Evolutionary conservation across 2,888 invertebrate genomes (phyloP), one percentile per base, ranked within the genome.

Genomic region (Orthosia gracilis): DNA sequence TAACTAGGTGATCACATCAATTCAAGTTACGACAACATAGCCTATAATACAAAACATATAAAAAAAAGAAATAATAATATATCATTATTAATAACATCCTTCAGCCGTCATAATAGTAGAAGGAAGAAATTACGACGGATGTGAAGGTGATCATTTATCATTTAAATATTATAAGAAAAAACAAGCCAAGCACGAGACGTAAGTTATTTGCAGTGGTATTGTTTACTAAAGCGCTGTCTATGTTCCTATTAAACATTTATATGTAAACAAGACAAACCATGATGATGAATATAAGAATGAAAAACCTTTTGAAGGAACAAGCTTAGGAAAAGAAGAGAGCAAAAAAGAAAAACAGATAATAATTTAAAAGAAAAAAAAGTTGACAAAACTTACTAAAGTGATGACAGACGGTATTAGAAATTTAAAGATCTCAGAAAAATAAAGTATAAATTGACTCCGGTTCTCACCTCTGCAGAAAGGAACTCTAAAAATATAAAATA

Each of bases 91-190:
- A 68, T 66, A 50, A 49, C 45, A 70, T 73, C 61, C 69, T 85
- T 62, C 47, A 73, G 52, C 55, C 62, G 55, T 55, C 26, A 49
- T 82, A 73, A 72, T 59, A 58, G n/a, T 58, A 62, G 23, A 61
- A 54, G 68, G 45, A 73, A 83, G 72, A 78, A 78, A 83, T 85
- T 67, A 75, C 26, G 18, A 63, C 47, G 11, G n/a, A 55, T 49
- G 62, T 63, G 68, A 31, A 78, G 71, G 69, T 75, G 31, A 63
- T 40, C 21, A 54, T 50, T 62, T 11, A 18, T 70, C 83, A 70
- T 69, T 31, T 62, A 57, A 58, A 45, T 50, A 66, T n/a, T n/a
- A n/a, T 26, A 65, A 66, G 69, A 69, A 18, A n/a, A 59, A 65
- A 55, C 49, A 12, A 54, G 49, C 1, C 11, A 79, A 55, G 76